Conservation (phyloP, 1,140 invertebrate species). For the Lordiphosa clarofinis region DNA sequence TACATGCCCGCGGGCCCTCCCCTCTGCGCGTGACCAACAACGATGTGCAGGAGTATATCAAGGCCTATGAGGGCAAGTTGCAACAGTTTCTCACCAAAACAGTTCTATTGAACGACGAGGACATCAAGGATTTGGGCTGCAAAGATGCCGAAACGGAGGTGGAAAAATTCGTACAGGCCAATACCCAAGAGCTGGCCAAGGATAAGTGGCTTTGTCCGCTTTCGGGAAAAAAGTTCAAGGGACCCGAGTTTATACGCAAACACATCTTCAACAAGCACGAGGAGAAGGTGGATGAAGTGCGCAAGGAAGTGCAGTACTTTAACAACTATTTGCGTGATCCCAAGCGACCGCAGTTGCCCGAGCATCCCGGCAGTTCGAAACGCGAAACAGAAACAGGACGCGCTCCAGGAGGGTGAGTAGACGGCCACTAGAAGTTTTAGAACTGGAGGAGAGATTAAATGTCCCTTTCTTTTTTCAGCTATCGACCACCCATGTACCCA, state of each 20-base stretch:
- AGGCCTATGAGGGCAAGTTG: slow-evolving; percentile 92
- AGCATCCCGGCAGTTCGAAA: slow-evolving; percentile 84
- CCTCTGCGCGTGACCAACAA: slow-evolving; percentile 87
- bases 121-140: slow-evolving; percentile 91
- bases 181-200: slow-evolving; percentile 96
- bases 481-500: slow-evolving; percentile 60
- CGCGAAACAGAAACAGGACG: slow-evolving; percentile 80
- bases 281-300: slow-evolving; percentile 98
- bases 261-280: slow-evolving; percentile 98
- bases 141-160: slow-evolving; percentile 94
- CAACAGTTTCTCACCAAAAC: slow-evolving; percentile 89
- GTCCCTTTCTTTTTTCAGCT: slow-evolving; percentile 32
- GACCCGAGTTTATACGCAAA: slow-evolving; percentile 98
- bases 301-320: slow-evolving; percentile 97
- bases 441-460: not conserved
- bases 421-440: not conserved
- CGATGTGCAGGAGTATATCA: slow-evolving; percentile 89
- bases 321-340: slow-evolving; percentile 98
- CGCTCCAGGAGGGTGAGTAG: slow-evolving; percentile 80
- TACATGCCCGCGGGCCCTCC: slow-evolving; percentile 95
- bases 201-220: slow-evolving; percentile 99
- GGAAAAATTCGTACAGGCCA: slow-evolving; percentile 95
- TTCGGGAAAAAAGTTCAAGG: slow-evolving; percentile 99
- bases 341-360: slow-evolving; percentile 95
- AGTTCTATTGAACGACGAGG: slow-evolving; percentile 87